Percentiles rank a stretch among this genome's conserved stretches.
These are phyloP conservation scores for Aplysina aerophoba DNA, from an alignment of 37 sponge, comb jelly and placozoan genomes.

Conservation along the genomic window DNA sequence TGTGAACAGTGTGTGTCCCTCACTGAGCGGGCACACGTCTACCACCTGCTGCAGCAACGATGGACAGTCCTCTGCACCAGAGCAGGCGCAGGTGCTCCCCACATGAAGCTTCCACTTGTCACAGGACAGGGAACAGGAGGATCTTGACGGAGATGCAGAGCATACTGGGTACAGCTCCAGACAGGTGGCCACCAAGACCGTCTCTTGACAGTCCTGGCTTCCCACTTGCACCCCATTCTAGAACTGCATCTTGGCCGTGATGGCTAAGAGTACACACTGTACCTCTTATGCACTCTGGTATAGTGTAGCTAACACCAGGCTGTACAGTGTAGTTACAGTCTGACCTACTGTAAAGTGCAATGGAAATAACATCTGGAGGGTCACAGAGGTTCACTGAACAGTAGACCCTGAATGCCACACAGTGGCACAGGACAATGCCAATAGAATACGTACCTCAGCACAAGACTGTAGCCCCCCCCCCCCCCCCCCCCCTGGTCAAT, in stretches of 20 bases:
- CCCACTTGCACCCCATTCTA: not conserved
- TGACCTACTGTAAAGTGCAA: too few species aligned
- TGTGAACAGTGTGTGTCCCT: not conserved
- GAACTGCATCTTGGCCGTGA: not conserved
- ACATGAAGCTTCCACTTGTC: slow-evolving; percentile 19
- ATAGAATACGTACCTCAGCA: too few species aligned
- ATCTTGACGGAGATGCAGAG: not conserved
- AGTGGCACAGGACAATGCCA: too few species aligned
- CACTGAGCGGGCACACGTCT: not conserved
- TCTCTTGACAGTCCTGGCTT: not conserved
- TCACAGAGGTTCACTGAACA: too few species aligned
- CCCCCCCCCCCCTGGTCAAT: too few species aligned
- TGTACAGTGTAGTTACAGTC: too few species aligned
- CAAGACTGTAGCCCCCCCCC: too few species aligned
- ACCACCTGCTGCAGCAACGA: not conserved
- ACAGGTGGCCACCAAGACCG: not conserved
- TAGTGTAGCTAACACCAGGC: too few species aligned
- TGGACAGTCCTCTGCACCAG: not conserved
- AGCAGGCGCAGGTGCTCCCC: not conserved
- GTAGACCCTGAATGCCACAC: too few species aligned
- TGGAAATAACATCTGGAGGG: too few species aligned
- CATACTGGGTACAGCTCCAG: not conserved
- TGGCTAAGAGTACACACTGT: too few species aligned
- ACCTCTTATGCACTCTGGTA: too few species aligned
- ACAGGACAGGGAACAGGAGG: not conserved